phyloP scores from a whole-genome alignment of 2,888 invertebrate genomes.

The Pollenia angustigena region DNA sequence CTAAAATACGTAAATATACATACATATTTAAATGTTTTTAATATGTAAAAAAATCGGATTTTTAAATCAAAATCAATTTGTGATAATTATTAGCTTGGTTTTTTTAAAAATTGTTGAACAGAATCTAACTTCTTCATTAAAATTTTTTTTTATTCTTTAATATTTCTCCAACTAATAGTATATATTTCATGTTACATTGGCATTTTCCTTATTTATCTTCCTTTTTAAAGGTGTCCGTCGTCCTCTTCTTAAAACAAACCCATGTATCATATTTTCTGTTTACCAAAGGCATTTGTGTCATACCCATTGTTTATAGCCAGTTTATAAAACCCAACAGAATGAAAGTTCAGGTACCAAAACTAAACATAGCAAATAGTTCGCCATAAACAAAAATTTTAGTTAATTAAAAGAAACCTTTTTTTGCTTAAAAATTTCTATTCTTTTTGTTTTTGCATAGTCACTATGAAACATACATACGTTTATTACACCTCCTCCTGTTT shows the following conservation, averaged over 20 bases:
- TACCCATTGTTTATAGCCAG: neutral
- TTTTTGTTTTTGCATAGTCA: conserved; percentile 48
- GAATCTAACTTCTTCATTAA: too few species aligned
- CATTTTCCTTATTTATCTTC: too few species aligned
- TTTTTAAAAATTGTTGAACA: too few species aligned
- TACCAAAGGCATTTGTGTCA: neutral
- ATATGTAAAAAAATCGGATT: too few species aligned
- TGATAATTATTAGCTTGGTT: too few species aligned
- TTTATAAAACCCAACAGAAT: neutral
- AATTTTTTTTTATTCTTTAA: too few species aligned
- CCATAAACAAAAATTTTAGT: conserved; percentile 36
- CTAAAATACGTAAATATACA: too few species aligned
- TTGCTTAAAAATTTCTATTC: neutral
- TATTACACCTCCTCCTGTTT: conserved; percentile 15
- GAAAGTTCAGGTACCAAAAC: neutral
- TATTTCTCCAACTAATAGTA: too few species aligned
- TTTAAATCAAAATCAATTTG: too few species aligned
- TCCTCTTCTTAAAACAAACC: neutral
- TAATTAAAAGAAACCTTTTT: conserved; percentile 35
- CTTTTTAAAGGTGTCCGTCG: too few species aligned
- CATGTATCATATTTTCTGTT: conserved; percentile 28
- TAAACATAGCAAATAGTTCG: neutral
- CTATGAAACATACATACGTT: neutral
- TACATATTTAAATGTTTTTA: too few species aligned
- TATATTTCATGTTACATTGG: too few species aligned